phyloP scores from a whole-genome alignment of 2,797 vertebrate genomes.

The Darevskia mixta region DNA sequence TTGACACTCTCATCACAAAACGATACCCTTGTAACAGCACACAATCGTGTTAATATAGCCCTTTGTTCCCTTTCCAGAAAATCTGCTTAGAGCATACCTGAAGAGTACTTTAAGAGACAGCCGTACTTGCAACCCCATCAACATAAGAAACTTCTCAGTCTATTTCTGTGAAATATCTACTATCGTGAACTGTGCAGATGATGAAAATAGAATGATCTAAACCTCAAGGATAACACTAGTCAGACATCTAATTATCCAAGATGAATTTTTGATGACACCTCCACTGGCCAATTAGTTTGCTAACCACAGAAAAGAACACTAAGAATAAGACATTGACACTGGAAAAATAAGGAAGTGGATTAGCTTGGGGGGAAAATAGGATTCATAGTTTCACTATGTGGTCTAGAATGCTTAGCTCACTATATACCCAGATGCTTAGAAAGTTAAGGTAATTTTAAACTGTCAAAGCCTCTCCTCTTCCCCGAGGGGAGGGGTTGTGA shows the following conservation, averaged over 20 bases:
- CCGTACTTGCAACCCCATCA: conserved; percentile 38
- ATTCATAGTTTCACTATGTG: background rate
- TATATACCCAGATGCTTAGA: no score
- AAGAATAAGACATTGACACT: conserved; percentile 30
- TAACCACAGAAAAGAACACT: conserved; percentile 35
- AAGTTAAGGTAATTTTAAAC: no score
- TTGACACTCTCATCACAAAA: background rate
- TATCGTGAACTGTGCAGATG: conserved; percentile 32
- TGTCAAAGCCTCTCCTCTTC: no score
- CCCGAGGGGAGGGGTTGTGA: no score
- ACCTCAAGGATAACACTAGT: conserved; percentile 51
- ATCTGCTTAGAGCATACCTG: conserved; percentile 47
- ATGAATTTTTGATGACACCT: conserved; percentile 63
- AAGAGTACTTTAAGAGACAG: conserved; percentile 30
- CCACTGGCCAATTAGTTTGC: conserved; percentile 26
- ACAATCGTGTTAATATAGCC: background rate
- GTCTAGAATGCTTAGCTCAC: no score
- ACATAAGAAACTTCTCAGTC: conserved; percentile 20
- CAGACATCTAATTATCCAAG: conserved; percentile 61
- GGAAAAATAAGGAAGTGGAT: background rate
- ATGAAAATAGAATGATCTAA: conserved; percentile 57
- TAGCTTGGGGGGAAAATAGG: background rate
- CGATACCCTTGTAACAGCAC: background rate
- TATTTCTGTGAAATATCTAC: conserved; percentile 45
- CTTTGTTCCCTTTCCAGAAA: background rate